A percentile compares a stretch with the other conserved stretches of the same genome.
phyloP scores from a whole-genome alignment of 1,140 invertebrate genomes.

The Aethina tumida region DNA sequence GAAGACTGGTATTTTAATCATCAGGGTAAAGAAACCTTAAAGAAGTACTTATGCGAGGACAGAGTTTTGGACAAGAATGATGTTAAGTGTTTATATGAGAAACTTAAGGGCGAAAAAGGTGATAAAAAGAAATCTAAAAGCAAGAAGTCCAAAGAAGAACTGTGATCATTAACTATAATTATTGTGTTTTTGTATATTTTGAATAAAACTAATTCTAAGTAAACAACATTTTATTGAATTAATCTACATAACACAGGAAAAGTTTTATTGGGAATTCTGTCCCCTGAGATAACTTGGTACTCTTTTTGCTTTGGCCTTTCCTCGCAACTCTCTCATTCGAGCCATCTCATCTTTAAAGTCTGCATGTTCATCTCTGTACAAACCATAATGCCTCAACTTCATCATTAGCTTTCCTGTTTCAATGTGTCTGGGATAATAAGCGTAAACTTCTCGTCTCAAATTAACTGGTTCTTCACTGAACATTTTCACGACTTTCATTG shows the following conservation, averaged over 20 bases:
- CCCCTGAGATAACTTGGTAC: too few relatives aligned
- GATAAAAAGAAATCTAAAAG: slow-evolving; percentile 16
- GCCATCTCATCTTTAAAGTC: slow-evolving; percentile 89
- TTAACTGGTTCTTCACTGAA: slow-evolving; percentile 67
- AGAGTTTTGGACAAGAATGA: slow-evolving; percentile 53
- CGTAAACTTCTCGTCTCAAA: slow-evolving; percentile 58
- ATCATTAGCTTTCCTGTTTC: slow-evolving; percentile 65
- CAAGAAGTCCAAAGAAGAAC: slow-evolving; percentile 11
- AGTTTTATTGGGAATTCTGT: too few relatives aligned
- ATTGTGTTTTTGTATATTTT: background rate
- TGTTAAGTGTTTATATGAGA: slow-evolving; percentile 58
- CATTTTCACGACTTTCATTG: slow-evolving; percentile 75
- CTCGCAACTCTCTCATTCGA: slow-evolving; percentile 61
- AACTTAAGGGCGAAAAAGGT: slow-evolving; percentile 36
- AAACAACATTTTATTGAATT: too few relatives aligned
- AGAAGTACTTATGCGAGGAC: slow-evolving; percentile 58
- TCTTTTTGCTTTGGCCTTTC: slow-evolving; percentile 56
- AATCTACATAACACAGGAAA: too few relatives aligned
- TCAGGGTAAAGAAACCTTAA: slow-evolving; percentile 53
- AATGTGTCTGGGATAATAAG: slow-evolving; percentile 80
- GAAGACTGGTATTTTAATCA: slow-evolving; percentile 72
- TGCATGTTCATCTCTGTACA: slow-evolving; percentile 81
- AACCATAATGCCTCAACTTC: slow-evolving; percentile 61
- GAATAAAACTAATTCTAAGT: too few relatives aligned
- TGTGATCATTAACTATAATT: slow-evolving; percentile 3